These are phyloP conservation scores for Cottus gobio DNA, from an alignment of 2,113 vertebrate genomes.

Conservation along the genomic window DNA sequence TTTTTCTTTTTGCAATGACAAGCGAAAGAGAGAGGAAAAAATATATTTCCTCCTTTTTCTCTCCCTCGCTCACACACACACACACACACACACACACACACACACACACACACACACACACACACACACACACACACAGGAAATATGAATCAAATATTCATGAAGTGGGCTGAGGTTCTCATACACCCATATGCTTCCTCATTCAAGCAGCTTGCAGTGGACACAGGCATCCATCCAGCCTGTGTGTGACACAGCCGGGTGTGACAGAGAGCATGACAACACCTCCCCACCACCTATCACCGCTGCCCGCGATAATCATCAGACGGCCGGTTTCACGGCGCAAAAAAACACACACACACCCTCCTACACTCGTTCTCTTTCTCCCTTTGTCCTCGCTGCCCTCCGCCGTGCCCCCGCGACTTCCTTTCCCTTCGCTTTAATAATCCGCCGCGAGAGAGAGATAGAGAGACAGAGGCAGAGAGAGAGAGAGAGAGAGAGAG, in stretches of 20 bases:
- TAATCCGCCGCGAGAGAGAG: constrained; percentile 73
- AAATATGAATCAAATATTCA: constrained; percentile 87
- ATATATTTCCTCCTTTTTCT: constrained; percentile 38
- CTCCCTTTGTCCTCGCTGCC: constrained; percentile 52
- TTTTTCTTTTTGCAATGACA: constrained; percentile 66
- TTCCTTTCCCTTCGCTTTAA: constrained; percentile 70
- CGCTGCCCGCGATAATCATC: constrained; percentile 38
- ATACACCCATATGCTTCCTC: constrained; percentile 84
- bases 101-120: constrained; percentile 48
- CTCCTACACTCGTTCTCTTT: constrained; percentile 21
- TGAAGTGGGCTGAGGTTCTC: constrained; percentile 82
- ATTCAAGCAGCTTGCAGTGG: constrained; percentile 81
- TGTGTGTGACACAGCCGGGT: constrained; percentile 66
- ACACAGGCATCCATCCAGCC: constrained; percentile 74
- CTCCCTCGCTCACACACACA: constrained; percentile 42
- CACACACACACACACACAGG: constrained; percentile 68
- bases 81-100: constrained; percentile 63
- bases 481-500: constrained; percentile 62
- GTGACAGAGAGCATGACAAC: constrained; percentile 67
- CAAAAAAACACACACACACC: background rate
- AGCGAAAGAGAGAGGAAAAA: constrained; percentile 58
- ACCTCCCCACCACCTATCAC: constrained; percentile 61
- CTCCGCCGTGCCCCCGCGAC: constrained; percentile 50
- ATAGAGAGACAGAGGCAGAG: constrained; percentile 61
- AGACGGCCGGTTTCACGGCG: constrained; percentile 49